Evolutionary conservation across 2,888 invertebrate species (phyloP), one percentile per base, ranked within the genome.

Genomic region (Pollenia angustigena): DNA sequence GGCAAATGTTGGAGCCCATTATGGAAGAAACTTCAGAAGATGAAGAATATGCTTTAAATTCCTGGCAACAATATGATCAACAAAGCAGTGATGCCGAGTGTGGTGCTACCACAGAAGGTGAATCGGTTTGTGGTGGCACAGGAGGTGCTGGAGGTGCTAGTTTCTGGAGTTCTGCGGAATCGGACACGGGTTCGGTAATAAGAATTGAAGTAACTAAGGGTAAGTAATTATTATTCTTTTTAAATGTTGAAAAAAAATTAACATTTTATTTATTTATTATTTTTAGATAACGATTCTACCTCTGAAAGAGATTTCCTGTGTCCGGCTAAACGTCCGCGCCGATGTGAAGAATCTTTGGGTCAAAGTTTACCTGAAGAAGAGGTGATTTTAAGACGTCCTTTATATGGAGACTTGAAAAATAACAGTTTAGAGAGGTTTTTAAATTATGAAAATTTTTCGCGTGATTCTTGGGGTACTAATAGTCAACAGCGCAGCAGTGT

Each of bases 21-120:
- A 95, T 97, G 91, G 97, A 97, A 93, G 97, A 97, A 93, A 97
- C 97, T 18, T 97, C 97, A 89, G 97, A 97, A 94, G 97, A 97
- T 89, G 93, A 93, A 89, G 93, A 93, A 85, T 91, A 90, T 66
- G 90, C 90, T 32, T 91, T 91, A 54, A 91, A 91, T 84, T 91
- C 91, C 50, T 93, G 93, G 93, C 91, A 90, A 62, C 91, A 91
- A 56, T 91, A 90, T 72, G 92, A 93, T 46, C 91, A 72, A 46
- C 75, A 78, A 50, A 72, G 52, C 50, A 84, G 87, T 81, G 80
- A 87, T 78, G 50, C 9, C 46, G 84, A 84, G 12, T 42, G 72
- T 52, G 81, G n/a, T 16, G 76, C 71, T 87, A 79, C 12, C 86
- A 82, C 40, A 11, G 87, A 75, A 60, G 50, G 40, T 23, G 81